Evolutionary conservation across 2,113 vertebrate genomes (phyloP), one percentile per base, ranked within the genome.

Genomic region (Ictalurus punctatus): DNA sequence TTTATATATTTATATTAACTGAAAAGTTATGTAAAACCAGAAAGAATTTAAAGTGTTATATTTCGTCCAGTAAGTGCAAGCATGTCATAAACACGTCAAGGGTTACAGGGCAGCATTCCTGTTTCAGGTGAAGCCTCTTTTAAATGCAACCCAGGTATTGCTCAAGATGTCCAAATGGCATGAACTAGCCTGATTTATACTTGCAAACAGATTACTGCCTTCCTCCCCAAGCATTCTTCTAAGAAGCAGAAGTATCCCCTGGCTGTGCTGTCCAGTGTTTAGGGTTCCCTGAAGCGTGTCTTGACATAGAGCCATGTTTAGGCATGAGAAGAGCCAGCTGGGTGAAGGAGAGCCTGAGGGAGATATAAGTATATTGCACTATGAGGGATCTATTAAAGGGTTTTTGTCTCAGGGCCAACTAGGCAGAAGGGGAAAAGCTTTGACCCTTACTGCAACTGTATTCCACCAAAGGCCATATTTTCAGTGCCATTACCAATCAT

Each of bases 241-340:
- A 30, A 44, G 84, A 88, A 83, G 59, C 17, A 63, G 89, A 67
- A 44, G 34, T 56, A 63, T 76, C 59, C 73, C 73, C 17, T 61
- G 81, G 83, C 74, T 61, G n/a, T 56, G 71, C 80, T 40, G 78
- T n/a, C n/a, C 67, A 76, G 63, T 23, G 19, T 40, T 48, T 56
- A 34, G 16, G 17, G 44, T 78, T 69, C 83, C 71, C 58, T 56
- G 59, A 82, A 89, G 73, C 84, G 82, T 87, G 56, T 17, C 63
- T 78, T 90, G 82, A 80, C 59, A 73, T 21, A 85, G 56, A 69
- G 63, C 90, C 88, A 90, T 91, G 90, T 92, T 92, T 88, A 92
- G 91, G 74, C 86, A 89, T 83, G 88, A 88, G 34, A 73, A 65
- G 87, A 86, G 78, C 59, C 27, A 78, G 21, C 27, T 17, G 69